Percentiles rank a stretch among this genome's conserved stretches.
Evolutionary conservation across 37 sponge, comb jelly and placozoan genomes (phyloP).

Genomic region (Bolinopsis microptera): DNA sequence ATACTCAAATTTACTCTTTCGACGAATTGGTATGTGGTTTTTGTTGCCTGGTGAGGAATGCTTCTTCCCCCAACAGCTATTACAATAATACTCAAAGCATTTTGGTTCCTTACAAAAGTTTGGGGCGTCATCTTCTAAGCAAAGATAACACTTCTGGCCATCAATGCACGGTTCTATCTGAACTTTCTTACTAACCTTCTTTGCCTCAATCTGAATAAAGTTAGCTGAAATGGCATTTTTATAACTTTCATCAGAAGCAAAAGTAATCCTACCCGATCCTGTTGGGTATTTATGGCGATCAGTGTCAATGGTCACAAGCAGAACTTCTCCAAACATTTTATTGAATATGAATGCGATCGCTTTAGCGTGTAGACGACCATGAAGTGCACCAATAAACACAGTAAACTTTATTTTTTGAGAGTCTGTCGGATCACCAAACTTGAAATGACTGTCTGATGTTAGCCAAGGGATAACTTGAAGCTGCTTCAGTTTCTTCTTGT

Average conservation of each 20-base stretch:
- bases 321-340: slow-evolving; percentile 44
- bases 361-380: slow-evolving; percentile 58
- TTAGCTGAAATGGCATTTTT: slow-evolving; percentile 37
- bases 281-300: slow-evolving; percentile 64
- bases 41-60: not conserved
- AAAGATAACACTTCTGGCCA: slow-evolving; percentile 32
- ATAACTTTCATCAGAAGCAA: slow-evolving; percentile 7
- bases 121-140: slow-evolving; percentile 41
- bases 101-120: slow-evolving; percentile 39
- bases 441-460: slow-evolving; percentile 44
- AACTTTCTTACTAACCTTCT: slow-evolving; percentile 58
- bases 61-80: slow-evolving; percentile 23
- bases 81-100: slow-evolving; percentile 55
- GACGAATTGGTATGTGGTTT: slow-evolving; percentile 22
- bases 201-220: slow-evolving; percentile 55
- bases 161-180: slow-evolving; percentile 64
- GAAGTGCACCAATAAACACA: slow-evolving; percentile 59
- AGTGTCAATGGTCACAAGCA: slow-evolving; percentile 25
- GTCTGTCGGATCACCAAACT: slow-evolving; percentile 2
- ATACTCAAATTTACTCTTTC: slow-evolving; percentile 51
- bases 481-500: slow-evolving; percentile 48
- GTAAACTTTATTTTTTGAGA: slow-evolving; percentile 17
- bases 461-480: slow-evolving; percentile 61
- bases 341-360: slow-evolving; percentile 59
- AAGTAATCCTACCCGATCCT: slow-evolving; percentile 41